Evolutionary conservation across 2,888 invertebrate species (phyloP), one percentile per base, ranked within the genome.

Genomic region (Chrysomela aeneicollis): DNA sequence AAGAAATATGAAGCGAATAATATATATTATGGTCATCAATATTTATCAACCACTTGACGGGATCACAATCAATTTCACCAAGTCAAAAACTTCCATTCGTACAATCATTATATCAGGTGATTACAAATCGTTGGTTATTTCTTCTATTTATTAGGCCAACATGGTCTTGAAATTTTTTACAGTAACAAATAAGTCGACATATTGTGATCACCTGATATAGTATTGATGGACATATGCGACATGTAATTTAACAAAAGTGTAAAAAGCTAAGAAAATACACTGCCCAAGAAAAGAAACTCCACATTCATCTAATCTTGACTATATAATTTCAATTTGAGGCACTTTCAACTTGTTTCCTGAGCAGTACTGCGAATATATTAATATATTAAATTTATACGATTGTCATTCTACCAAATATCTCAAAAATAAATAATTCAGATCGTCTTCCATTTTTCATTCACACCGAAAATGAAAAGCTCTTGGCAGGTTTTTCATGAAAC

Each of bases 301-400:
- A 18, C 57, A 46, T 42, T 46, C 22, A 46, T 57, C 21, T 32
- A 10, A 18, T 42, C 21, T 42, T 30, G 12, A 46, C 55, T 55
- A 55, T 57, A 37, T 22, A 46, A 57, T 57, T 57, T 32, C 18
- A 46, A 57, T 46, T 47, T 47, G 46, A 57, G 57, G 57, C 57
- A 57, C 57, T 57, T n/a, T 57, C 37, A 21, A 42, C 15, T 46
- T 46, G 46, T 15, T 46, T 26, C 32, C 17, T 57, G 57, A 57
- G 46, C 42, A 26, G 19, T 22, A 42, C 4, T 57, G 46, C 9
- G 46, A 57, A 26, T 57, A 57, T 26, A 42, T 42, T 55, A 21
- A 46, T 18, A 57, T 57, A 55, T 19, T 42, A 42, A 42, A 55
- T 26, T 15, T 26, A 19, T 17, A 35, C 30, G 46, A 57, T 21